Conservation (phyloP, 2,888 invertebrate genomes). For the Agrilus mali region DNA sequence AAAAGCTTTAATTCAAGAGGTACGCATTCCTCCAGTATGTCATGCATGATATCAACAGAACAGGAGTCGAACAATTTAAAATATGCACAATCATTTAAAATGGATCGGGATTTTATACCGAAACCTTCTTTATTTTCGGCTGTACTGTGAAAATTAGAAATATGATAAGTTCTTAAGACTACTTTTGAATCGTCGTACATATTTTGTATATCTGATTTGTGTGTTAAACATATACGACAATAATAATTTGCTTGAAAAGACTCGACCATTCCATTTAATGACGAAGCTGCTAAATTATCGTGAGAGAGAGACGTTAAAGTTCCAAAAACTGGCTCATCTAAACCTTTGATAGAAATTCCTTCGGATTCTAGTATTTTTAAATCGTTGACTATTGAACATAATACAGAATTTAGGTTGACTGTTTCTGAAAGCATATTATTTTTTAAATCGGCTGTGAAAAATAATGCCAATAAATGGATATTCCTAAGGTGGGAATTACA, state of each 20-base stretch:
- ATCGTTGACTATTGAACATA: slow-evolving; percentile 10
- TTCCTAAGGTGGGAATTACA: slow-evolving; percentile 6
- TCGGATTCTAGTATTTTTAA: slow-evolving; percentile 10
- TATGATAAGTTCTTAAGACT: slow-evolving; percentile 5
- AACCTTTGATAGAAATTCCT: slow-evolving; percentile 5
- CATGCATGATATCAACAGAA: slow-evolving; percentile 16
- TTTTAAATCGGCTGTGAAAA: slow-evolving; percentile 12
- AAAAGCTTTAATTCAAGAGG: slow-evolving; percentile 10
- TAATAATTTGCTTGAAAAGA: slow-evolving; percentile 13
- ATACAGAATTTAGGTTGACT: slow-evolving; percentile 8
- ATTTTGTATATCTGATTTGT: slow-evolving; percentile 7
- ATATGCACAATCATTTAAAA: slow-evolving; percentile 11
- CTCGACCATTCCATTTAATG: slow-evolving; percentile 11
- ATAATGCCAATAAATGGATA: slow-evolving; percentile 12
- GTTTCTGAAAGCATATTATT: neutral
- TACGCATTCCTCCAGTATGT: slow-evolving; percentile 13
- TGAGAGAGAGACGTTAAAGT: slow-evolving; percentile 9
- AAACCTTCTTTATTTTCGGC: slow-evolving; percentile 1
- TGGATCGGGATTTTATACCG: slow-evolving; percentile 11
- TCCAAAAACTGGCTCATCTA: slow-evolving; percentile 6
- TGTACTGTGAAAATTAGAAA: slow-evolving; percentile 3
- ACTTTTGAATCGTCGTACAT: slow-evolving; percentile 3
- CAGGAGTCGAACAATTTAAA: slow-evolving; percentile 11
- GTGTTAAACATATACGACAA: slow-evolving; percentile 13
- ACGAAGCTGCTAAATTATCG: slow-evolving; percentile 8